Percentiles rank a stretch among this genome's conserved stretches.
phyloP scores from a whole-genome alignment of 2,888 invertebrate genomes.

The Lottia gigantea region DNA sequence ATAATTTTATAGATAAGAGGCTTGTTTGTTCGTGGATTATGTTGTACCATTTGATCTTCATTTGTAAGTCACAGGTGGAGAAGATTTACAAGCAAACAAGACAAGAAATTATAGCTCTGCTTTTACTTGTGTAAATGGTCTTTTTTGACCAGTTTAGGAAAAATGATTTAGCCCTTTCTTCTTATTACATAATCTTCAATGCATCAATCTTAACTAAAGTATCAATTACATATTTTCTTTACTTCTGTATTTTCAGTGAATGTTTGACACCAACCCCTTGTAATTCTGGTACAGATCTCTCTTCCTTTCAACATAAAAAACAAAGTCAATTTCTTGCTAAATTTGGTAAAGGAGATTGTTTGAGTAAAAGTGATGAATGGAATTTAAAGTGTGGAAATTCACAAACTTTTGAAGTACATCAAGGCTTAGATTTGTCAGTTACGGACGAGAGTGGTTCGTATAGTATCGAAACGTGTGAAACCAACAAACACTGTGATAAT shows the following conservation, averaged over 20 bases:
- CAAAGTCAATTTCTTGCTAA: background rate
- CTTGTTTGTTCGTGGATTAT: too few relatives aligned
- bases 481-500: background rate
- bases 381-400: background rate
- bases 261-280: conserved; percentile 36
- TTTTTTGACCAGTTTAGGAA: too few relatives aligned
- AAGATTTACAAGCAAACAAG: too few relatives aligned
- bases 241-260: conserved; percentile 33
- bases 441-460: conserved; percentile 36
- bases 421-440: background rate
- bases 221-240: background rate
- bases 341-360: background rate
- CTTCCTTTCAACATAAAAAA: background rate
- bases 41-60: too few relatives aligned
- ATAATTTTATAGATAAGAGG: too few relatives aligned
- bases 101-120: too few relatives aligned
- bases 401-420: background rate
- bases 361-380: conserved; percentile 3
- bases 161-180: too few relatives aligned
- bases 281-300: conserved; percentile 29
- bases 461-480: conserved; percentile 19
- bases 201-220: too few relatives aligned
- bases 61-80: too few relatives aligned
- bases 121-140: too few relatives aligned
- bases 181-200: too few relatives aligned